These are phyloP conservation scores for Drosophila murphyi DNA, from an alignment of 1,140 invertebrate genomes.

Conservation along the genomic window DNA sequence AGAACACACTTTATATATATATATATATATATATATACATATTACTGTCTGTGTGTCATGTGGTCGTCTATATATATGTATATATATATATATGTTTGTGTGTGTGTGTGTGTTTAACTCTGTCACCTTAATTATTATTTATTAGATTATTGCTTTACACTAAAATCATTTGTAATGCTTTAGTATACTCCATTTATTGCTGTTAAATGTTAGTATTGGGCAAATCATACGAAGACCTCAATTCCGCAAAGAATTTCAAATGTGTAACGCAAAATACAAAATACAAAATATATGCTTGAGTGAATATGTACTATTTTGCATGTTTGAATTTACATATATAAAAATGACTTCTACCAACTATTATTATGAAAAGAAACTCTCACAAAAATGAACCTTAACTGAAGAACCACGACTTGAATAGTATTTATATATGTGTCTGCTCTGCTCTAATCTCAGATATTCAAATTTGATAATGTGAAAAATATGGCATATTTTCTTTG, in stretches of 20 bases:
- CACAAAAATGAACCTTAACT: no score
- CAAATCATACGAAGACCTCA: slow-evolving; percentile 16
- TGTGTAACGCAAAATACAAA: background rate
- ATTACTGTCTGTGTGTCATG: background rate
- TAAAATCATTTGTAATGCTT: slow-evolving; percentile 38
- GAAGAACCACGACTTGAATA: no score
- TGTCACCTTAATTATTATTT: slow-evolving; percentile 47
- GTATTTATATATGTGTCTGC: no score
- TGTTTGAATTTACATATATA: no score
- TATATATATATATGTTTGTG: no score
- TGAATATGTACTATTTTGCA: background rate
- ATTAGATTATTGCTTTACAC: slow-evolving; percentile 62
- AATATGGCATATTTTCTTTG: no score
- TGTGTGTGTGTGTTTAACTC: slow-evolving; percentile 11
- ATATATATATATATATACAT: slow-evolving; percentile 20
- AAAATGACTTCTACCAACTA: no score
- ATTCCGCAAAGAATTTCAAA: background rate
- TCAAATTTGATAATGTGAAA: no score
- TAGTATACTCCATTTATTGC: background rate
- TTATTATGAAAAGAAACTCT: no score
- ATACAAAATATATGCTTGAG: background rate
- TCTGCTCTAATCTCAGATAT: no score
- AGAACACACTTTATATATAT: slow-evolving; percentile 35
- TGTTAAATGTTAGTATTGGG: background rate
- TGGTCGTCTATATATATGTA: slow-evolving; percentile 9